Evolutionary conservation across 1,140 invertebrate species (phyloP), one percentile per base, ranked within the genome.

Genomic region (Penaeus indicus): DNA sequence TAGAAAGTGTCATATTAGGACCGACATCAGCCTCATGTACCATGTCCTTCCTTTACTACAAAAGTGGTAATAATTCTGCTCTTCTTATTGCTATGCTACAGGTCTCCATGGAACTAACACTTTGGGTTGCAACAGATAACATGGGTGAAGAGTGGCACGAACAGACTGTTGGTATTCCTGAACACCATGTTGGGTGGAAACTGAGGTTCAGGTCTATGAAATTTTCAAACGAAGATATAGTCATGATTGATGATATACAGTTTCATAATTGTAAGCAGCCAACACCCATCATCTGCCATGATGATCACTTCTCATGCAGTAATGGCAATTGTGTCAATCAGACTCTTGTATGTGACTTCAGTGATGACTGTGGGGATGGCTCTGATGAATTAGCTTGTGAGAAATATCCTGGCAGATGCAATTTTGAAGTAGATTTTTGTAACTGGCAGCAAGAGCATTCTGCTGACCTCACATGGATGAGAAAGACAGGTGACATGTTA

Each of bases 371-470:
- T 78, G 75, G 75, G 8, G 75, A 78, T 38, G 47, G 47, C 27
- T 78, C 75, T 19, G 75, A 78, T 19, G 75, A 78, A 27, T 78
- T 47, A 78, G 75, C 16, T 7, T 78, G 75, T 19, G 27, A 78
- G 18, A 27, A 27, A 8, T 78, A 78, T 19, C 75, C 75, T 19
- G 75, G 21, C 7, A 78, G 75, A 78, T 78, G 75, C 7, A 78
- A 78, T 25, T 78, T 78, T 78, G 75, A 78, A 78, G 47, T 47
- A 19, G 32, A 78, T 38, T 78, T 78, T 21, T 78, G 75, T 78
- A 22, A 78, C 75, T 78, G 75, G 75, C 21, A 78, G 75, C 75
- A 78, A 47, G 22, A 27, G n/a, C 8, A 27, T 38, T 22, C 32
- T 27, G 3, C 32, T 78, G 75, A 78, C 22, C 75, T 78, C 32